These are phyloP conservation scores for Phocoena phocoena DNA, from an alignment of 2,113 vertebrate genomes.

Conservation along the genomic window DNA sequence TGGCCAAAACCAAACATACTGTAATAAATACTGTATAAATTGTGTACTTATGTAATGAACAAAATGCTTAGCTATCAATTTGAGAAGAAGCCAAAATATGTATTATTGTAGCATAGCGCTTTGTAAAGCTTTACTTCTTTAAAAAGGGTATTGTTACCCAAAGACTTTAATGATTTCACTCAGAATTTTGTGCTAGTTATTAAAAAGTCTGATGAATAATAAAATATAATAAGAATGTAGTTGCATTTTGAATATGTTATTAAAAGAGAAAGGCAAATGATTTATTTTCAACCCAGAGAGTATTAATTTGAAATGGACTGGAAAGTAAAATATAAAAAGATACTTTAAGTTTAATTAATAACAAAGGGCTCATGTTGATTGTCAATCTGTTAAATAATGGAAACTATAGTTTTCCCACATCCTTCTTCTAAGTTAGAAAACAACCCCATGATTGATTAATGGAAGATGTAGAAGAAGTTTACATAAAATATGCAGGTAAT, in stretches of 20 bases:
- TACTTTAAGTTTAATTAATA: neutral
- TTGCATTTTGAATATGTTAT: neutral
- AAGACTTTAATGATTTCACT: neutral
- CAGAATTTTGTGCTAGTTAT: neutral
- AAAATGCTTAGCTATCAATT: neutral
- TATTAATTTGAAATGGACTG: neutral
- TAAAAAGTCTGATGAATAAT: neutral
- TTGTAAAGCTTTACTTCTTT: neutral
- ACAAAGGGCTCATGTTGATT: neutral
- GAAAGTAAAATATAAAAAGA: neutral
- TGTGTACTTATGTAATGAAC: neutral
- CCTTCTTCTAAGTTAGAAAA: slow-evolving; percentile 10
- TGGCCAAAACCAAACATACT: neutral
- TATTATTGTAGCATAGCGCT: neutral
- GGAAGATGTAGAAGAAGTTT: slow-evolving; percentile 7
- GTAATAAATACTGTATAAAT: neutral
- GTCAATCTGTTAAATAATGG: slow-evolving; percentile 8
- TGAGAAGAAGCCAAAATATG: neutral
- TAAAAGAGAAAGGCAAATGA: neutral
- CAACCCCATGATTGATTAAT: neutral
- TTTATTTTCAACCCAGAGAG: neutral
- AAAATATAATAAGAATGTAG: neutral
- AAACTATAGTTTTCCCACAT: neutral
- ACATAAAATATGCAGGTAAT: slow-evolving; percentile 65
- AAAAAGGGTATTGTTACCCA: neutral